Evolutionary conservation across 2,888 invertebrate genomes (phyloP), one percentile per base, ranked within the genome.

Genomic region (Eupithecia pulchellata): DNA sequence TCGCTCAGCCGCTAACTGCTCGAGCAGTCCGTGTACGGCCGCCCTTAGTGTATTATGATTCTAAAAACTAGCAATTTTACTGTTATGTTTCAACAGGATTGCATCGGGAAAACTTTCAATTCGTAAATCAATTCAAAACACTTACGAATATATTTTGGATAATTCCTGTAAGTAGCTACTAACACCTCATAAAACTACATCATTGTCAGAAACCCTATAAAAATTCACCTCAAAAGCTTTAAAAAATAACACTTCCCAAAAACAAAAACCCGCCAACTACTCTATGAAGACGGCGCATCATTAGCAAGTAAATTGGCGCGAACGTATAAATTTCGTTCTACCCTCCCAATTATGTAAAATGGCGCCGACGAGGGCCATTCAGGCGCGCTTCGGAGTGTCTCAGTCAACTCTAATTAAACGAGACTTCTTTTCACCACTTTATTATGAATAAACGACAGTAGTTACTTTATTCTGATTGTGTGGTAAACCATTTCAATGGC

Each of bases 281-380:
- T 83, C 86, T 86, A 85, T 84, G 85, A 88, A 89, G 91, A 92
- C 88, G 91, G 89, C 88, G 89, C 91, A 90, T 94, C 94, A 93
- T 94, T 94, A 94, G 93, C 93, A 92, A 91, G 89, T 90, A 92
- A 94, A 94, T 94, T 93, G 93, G 90, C 92, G 92, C 87, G 86
- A 86, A 89, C 89, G 92, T 92, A 93, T 93, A 93, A 93, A 93
- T 93, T 93, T 92, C 92, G 90, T 87, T 81, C 91, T 89, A 89
- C 93, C 91, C 91, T 89, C 89, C 92, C 94, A 94, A 93, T 94
- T 94, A 94, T 93, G 94, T 92, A 93, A 93, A 94, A 93, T 93
- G 94, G 90, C 93, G 91, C 86, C 89, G 85, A 88, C 89, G 89
- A 92, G 93, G 85, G 89, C 90, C 89, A 93, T 93, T 90, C 91